A percentile compares a stretch with the other conserved stretches of the same genome.
Evolutionary conservation across 2,888 invertebrate genomes (phyloP).

Genomic region (Dicranocentrus wangi): DNA sequence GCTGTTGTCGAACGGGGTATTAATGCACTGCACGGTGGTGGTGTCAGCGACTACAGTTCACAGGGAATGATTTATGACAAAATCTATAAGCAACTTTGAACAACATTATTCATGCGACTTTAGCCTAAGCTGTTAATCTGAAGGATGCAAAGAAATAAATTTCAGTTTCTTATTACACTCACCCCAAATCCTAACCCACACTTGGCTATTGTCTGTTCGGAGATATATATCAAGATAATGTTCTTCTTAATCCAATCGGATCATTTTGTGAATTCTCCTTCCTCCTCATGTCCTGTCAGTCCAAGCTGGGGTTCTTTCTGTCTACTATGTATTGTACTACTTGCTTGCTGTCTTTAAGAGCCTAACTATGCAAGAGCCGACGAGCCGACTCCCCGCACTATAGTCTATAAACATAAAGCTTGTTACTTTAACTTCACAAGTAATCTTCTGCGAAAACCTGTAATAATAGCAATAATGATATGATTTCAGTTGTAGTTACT

Average conservation of each 20-base stretch:
- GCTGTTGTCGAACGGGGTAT: slow-evolving; percentile 4
- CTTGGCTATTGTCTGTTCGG: neutral
- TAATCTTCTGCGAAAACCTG: slow-evolving; percentile 3
- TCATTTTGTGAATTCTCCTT: neutral
- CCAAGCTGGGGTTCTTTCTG: slow-evolving; percentile 5
- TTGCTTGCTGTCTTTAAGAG: neutral
- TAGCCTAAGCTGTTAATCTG: slow-evolving; percentile 3
- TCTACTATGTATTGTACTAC: neutral
- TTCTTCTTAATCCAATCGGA: slow-evolving; percentile 18
- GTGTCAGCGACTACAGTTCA: slow-evolving; percentile 13
- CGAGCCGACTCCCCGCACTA: no score
- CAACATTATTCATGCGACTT: slow-evolving; percentile 20
- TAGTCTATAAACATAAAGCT: neutral
- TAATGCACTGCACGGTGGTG: slow-evolving; percentile 12
- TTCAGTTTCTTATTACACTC: neutral
- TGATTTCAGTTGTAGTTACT: slow-evolving; percentile 4
- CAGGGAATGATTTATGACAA: slow-evolving; percentile 39
- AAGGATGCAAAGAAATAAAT: slow-evolving; percentile 27
- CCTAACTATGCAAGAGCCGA: no score
- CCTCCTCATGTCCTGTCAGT: slow-evolving; percentile 39
- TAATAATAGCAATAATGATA: slow-evolving; percentile 16
- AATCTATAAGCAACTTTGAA: slow-evolving; percentile 43
- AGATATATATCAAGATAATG: slow-evolving; percentile 7
- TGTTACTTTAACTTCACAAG: neutral
- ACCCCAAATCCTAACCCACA: neutral